Evolutionary conservation across 2,888 invertebrate species (phyloP).

Genomic region (Drosophila neutralis): DNA sequence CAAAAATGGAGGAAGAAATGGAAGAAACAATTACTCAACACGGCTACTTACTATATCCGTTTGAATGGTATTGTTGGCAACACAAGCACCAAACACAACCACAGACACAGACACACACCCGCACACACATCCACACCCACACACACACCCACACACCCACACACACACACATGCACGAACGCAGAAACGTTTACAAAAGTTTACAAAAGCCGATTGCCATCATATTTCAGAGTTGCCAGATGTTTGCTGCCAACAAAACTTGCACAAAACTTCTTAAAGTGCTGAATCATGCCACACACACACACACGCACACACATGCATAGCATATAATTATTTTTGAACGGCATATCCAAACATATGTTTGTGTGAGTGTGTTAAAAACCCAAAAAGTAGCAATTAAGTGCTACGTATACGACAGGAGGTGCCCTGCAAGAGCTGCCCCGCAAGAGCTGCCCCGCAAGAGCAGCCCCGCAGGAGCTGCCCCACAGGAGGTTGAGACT

Average conservation of each 20-base stretch:
- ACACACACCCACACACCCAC: background rate
- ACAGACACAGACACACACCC: background rate
- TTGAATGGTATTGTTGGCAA: conserved; percentile 30
- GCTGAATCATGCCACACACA: conserved; percentile 55
- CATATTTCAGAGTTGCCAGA: conserved; percentile 45
- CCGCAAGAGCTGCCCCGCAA: background rate
- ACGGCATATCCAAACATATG: conserved; percentile 17
- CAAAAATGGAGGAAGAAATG: background rate
- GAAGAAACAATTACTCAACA: conserved; percentile 25
- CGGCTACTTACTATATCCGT: conserved; percentile 10
- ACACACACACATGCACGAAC: background rate
- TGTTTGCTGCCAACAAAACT: conserved; percentile 39
- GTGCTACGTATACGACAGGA: conserved; percentile 62
- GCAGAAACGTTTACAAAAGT: conserved; percentile 30
- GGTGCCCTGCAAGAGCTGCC: background rate
- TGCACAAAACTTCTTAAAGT: conserved; percentile 52
- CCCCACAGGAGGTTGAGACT: background rate
- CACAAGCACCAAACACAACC: background rate
- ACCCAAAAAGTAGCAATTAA: conserved; percentile 62
- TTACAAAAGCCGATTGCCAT: conserved; percentile 13
- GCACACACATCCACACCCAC: background rate
- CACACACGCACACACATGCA: conserved; percentile 23
- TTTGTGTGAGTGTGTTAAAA: conserved; percentile 8
- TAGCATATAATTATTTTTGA: conserved; percentile 56
- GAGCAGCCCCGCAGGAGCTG: background rate